Evolutionary conservation across 92 coral and sea anemone genomes (phyloP), one percentile per base, ranked within the genome.

Genomic region (Phenganax stokvisi): DNA sequence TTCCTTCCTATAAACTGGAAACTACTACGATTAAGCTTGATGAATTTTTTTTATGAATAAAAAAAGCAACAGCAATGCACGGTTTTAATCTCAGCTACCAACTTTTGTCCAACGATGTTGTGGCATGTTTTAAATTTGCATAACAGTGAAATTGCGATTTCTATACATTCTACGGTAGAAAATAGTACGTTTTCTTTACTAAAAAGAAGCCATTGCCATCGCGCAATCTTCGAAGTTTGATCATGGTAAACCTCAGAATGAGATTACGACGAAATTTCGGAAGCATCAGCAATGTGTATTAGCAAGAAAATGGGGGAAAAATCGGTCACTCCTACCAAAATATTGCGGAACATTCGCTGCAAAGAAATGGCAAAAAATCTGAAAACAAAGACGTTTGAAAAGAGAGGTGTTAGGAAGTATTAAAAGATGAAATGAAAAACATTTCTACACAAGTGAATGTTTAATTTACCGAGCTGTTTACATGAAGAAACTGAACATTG

Each of bases 281-380:
- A 59, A 12, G 65, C 15, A 59, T 3, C 65, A 59, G 8, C 65
- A 59, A 59, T 59, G 7, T 59, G 25, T 20, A 20, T 59, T 59
- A 1, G 16, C 31, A 53, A 52, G 25, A 71, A 74, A 74, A 20
- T 28, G 30, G 20, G n/a, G 29, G 16, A 28, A 7, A 0, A 15
- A 44, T 51, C 12, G 10, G 16, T 11, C 56, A 51, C 13, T 66
- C 92, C 85, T 81, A 92, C 97, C 97, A 92, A 80, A 88, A 92
- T 31, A 85, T 87, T 37, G 86, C 86, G 67, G 72, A 85, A 69
- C 97, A 92, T 37, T 86, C 88, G 81, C 80, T 88, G 80, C 97
- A 92, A 12, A 82, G 55, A 80, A 92, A 86, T 55, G 97, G 97
- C 73, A 92, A 79, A 80, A 92, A 92, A 84, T 92, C 97, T 92